A percentile compares a stretch with the other conserved stretches of the same genome.
Conservation (phyloP, 2,113 vertebrate genomes). For the Malurus cyaneus region DNA sequence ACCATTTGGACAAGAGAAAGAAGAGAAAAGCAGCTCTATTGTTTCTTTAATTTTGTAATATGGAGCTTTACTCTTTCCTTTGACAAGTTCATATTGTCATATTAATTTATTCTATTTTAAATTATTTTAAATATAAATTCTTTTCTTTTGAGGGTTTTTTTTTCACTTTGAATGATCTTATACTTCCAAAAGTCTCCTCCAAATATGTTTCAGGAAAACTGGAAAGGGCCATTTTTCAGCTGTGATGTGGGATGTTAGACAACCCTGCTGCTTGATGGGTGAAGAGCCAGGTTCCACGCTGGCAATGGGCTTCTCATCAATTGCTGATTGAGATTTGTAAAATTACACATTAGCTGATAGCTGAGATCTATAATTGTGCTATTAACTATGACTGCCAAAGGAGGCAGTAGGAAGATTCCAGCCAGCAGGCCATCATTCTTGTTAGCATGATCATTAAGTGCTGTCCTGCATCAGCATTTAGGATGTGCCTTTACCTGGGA, state of each 20-base stretch:
- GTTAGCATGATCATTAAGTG: not conserved
- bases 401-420: not conserved
- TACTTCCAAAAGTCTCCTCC: not conserved
- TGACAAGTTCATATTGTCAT: not conserved
- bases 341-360: not conserved
- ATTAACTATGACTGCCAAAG: not conserved
- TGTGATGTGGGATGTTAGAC: not conserved
- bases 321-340: not conserved
- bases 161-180: not conserved
- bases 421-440: not conserved
- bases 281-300: not conserved
- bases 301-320: not conserved
- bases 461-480: not conserved
- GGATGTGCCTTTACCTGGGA: not conserved
- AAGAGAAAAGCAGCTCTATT: not conserved
- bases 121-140: not conserved
- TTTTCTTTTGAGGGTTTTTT: not conserved
- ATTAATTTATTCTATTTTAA: not conserved
- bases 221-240: not conserved
- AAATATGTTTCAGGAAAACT: not conserved
- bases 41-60: not conserved
- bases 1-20: not conserved
- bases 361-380: not conserved
- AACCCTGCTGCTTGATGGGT: not conserved
- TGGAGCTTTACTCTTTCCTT: not conserved